Evolutionary conservation across 2,797 vertebrate species (phyloP).

Genomic region (Macropodus opercularis): DNA sequence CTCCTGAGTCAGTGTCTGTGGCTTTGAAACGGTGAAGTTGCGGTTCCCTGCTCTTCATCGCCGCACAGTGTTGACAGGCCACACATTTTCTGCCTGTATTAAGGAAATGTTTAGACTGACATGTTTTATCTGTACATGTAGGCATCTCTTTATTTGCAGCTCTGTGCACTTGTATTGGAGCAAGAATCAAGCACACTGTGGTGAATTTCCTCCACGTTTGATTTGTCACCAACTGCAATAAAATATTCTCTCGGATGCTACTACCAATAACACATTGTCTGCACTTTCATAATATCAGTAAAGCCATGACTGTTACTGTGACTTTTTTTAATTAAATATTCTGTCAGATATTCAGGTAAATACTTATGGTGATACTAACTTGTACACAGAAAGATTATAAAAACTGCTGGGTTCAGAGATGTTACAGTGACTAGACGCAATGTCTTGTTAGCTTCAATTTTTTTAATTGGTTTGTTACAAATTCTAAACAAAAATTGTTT

Average conservation of each 20-base stretch:
- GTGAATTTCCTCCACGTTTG: conserved; percentile 15
- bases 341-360: neutral
- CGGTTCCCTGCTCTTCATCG: conserved; percentile 14
- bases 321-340: neutral
- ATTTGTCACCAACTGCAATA: conserved; percentile 42
- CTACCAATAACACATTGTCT: neutral
- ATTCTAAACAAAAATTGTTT: too few relatives aligned
- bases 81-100: conserved; percentile 6
- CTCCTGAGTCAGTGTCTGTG: conserved; percentile 8
- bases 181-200: conserved; percentile 26
- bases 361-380: too few relatives aligned
- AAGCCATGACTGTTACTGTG: neutral
- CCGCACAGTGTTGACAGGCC: too few relatives aligned
- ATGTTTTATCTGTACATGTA: conserved; percentile 7
- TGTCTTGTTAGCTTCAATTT: too few relatives aligned
- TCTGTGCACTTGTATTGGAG: conserved; percentile 29
- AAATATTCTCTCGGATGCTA: conserved; percentile 23
- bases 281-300: neutral
- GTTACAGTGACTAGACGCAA: too few relatives aligned
- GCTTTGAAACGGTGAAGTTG: conserved; percentile 1
- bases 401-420: too few relatives aligned
- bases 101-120: conserved; percentile 38
- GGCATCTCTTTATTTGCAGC: conserved; percentile 18
- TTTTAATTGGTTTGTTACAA: too few relatives aligned
- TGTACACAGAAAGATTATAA: too few relatives aligned